Evolutionary conservation across 2,113 vertebrate genomes (phyloP).

Genomic region (Oryzias javanicus): DNA sequence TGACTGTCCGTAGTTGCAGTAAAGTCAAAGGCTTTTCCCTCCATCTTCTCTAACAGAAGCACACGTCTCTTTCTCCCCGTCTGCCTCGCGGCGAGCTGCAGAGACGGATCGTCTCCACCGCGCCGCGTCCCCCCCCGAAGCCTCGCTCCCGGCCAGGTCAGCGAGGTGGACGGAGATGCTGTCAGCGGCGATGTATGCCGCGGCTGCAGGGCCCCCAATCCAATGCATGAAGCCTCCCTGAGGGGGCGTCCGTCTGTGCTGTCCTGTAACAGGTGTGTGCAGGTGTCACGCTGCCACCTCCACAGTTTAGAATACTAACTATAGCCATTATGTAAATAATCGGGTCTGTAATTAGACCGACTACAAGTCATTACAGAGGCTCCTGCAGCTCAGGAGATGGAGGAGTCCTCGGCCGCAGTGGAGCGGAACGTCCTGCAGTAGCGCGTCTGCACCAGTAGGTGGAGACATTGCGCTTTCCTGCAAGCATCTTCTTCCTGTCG

Average conservation of each 20-base stretch:
- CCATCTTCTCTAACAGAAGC: constrained; percentile 18
- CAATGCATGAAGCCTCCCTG: constrained; percentile 32
- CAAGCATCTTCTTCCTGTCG: constrained; percentile 3
- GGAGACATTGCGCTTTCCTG: constrained; percentile 58
- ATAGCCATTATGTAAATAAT: constrained; percentile 65
- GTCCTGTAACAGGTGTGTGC: constrained; percentile 12
- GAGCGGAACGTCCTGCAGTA: constrained; percentile 44
- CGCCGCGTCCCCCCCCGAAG: constrained; percentile 15
- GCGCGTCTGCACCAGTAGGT: constrained; percentile 43
- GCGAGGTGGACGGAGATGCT: constrained; percentile 52
- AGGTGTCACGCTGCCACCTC: constrained; percentile 41
- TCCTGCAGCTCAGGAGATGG: constrained; percentile 64
- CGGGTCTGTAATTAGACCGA: constrained; percentile 64
- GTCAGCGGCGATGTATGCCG: constrained; percentile 46
- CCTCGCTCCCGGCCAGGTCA: constrained; percentile 35
- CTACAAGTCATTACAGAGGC: constrained; percentile 58
- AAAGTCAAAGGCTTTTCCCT: too few relatives aligned
- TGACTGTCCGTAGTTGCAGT: too few relatives aligned
- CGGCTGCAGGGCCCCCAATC: constrained; percentile 23
- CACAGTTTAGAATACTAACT: constrained; percentile 61
- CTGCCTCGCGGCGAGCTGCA: constrained; percentile 6
- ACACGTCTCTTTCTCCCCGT: constrained; percentile 23
- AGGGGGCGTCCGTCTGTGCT: constrained; percentile 12
- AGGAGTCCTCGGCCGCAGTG: constrained; percentile 48
- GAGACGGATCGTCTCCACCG: constrained; percentile 44